phyloP scores from a whole-genome alignment of 2,113 vertebrate genomes.

The Taurulus bubalis region DNA sequence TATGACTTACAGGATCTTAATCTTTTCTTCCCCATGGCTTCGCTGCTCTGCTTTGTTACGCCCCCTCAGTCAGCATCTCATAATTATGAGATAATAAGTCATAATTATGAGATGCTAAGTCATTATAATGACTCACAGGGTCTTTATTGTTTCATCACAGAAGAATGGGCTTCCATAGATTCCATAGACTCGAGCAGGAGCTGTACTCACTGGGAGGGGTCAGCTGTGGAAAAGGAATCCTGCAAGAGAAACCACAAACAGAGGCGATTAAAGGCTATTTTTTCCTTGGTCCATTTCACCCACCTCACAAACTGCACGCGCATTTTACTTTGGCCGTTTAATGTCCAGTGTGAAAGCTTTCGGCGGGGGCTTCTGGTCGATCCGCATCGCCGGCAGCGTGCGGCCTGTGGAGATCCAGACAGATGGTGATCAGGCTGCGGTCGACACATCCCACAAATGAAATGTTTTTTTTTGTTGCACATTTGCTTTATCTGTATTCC shows the following conservation, averaged over 20 bases:
- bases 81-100: too few relatives aligned
- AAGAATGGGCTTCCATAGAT: too few relatives aligned
- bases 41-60: too few relatives aligned
- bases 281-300: neutral
- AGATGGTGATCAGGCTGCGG: neutral
- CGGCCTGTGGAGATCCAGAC: constrained; percentile 56
- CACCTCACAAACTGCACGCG: neutral
- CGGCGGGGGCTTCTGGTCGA: constrained; percentile 4
- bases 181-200: neutral
- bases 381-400: constrained; percentile 30
- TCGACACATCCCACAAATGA: neutral
- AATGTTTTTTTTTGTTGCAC: neutral
- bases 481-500: neutral
- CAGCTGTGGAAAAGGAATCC: constrained; percentile 62
- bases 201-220: constrained; percentile 67
- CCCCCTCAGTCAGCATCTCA: too few relatives aligned
- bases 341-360: constrained; percentile 57
- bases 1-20: too few relatives aligned
- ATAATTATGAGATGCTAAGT: too few relatives aligned
- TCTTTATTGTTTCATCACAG: too few relatives aligned
- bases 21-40: too few relatives aligned
- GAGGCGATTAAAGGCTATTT: neutral
- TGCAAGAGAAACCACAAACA: constrained; percentile 49
- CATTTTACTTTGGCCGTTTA: constrained; percentile 69
- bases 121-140: too few relatives aligned